Conservation (phyloP, 2,888 invertebrate genomes). For the Saturnia pavonia region DNA sequence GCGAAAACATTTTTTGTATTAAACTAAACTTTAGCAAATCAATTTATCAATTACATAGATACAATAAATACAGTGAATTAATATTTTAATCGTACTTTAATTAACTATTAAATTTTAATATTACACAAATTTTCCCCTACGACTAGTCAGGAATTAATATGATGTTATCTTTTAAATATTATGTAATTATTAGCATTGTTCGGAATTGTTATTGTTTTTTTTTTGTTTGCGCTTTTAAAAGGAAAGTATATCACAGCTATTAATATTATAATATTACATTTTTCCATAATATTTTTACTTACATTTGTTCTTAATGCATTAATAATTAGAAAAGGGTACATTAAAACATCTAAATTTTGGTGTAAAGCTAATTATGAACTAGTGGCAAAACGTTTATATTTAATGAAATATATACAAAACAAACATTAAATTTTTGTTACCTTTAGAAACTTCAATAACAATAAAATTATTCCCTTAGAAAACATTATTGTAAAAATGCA, state of each 20-base stretch:
- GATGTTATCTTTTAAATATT: constrained; percentile 25
- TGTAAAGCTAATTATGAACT: constrained; percentile 76
- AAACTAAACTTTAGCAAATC: constrained; percentile 49
- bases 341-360: constrained; percentile 72
- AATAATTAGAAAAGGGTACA: constrained; percentile 49
- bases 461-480: constrained; percentile 6
- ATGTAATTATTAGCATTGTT: constrained; percentile 29
- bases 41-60: constrained; percentile 56
- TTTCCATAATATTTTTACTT: constrained; percentile 46
- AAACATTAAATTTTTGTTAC: constrained; percentile 4
- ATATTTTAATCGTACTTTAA: constrained; percentile 50
- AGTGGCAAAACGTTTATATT: constrained; percentile 66
- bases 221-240: constrained; percentile 45
- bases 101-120: constrained; percentile 43
- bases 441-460: constrained; percentile 11
- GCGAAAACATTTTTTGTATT: constrained; percentile 55
- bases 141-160: constrained; percentile 66
- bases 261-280: constrained; percentile 65
- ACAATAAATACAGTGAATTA: constrained; percentile 64
- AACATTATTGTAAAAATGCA: constrained; percentile 28
- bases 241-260: constrained; percentile 77
- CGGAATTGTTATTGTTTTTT: constrained; percentile 35
- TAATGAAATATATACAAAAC: constrained; percentile 32
- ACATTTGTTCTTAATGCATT: constrained; percentile 40
- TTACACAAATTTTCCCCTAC: constrained; percentile 60